Percentiles rank a stretch among this genome's conserved stretches.
Conservation (phyloP, 2,113 vertebrate genomes). For the Lipophrys pholis region DNA sequence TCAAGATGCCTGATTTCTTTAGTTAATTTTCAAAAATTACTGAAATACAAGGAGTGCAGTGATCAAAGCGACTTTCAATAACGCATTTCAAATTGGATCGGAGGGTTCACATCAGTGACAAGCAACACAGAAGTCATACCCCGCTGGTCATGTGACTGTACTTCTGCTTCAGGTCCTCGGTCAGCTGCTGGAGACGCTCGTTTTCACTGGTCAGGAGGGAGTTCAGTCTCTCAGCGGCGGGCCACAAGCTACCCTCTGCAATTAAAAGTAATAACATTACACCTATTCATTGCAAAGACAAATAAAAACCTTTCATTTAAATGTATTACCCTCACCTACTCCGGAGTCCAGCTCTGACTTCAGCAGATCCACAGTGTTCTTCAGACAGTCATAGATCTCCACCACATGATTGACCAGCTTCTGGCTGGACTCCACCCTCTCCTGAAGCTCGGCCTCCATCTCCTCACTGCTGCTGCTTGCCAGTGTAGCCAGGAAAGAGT, state of each 20-base stretch:
- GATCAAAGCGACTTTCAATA: not conserved
- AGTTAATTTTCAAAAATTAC: not conserved
- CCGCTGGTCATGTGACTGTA: conserved; percentile 94
- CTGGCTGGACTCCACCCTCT: conserved; percentile 91
- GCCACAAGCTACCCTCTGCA: conserved; percentile 86
- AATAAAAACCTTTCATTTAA: no score
- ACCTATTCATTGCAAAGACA: no score
- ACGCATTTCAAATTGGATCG: not conserved
- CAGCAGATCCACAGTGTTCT: conserved; percentile 79
- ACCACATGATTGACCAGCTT: conserved; percentile 89
- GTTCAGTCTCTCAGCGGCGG: conserved; percentile 88
- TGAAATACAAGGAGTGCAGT: not conserved
- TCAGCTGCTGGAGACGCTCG: conserved; percentile 88
- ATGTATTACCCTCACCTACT: conserved; percentile 62
- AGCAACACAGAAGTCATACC: conserved; percentile 68
- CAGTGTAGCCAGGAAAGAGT: conserved; percentile 94
- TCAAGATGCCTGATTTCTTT: not conserved
- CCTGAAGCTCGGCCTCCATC: conserved; percentile 95
- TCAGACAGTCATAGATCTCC: conserved; percentile 89
- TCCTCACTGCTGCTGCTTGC: conserved; percentile 97
- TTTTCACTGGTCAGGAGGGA: conserved; percentile 89
- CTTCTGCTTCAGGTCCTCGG: conserved; percentile 92
- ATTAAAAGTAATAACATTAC: not conserved
- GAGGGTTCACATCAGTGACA: not conserved
- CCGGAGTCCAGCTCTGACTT: conserved; percentile 74